These are phyloP conservation scores for Ophiothrix spiculata DNA, from an alignment of 35 echinoderm and acorn worm genomes.

Conservation along the genomic window DNA sequence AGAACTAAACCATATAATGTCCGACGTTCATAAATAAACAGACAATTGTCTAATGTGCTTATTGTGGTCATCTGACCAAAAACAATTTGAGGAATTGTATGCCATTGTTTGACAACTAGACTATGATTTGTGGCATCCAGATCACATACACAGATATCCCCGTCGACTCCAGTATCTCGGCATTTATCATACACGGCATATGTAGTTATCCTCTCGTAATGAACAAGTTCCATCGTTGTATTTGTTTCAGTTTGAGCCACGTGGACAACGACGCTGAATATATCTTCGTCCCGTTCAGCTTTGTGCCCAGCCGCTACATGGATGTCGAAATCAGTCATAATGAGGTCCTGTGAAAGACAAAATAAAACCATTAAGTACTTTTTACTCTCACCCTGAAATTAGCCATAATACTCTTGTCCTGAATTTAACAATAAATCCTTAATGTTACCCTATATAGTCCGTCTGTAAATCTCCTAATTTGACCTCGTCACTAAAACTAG, in stretches of 20 bases:
- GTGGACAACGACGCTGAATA: not conserved
- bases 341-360: not conserved
- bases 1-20: not conserved
- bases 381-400: too few species aligned
- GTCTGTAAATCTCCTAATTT: too few species aligned
- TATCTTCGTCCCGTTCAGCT: not conserved
- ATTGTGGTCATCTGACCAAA: not conserved
- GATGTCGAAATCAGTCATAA: not conserved
- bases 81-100: not conserved
- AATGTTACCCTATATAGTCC: too few species aligned
- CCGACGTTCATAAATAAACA: not conserved
- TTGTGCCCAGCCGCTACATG: not conserved
- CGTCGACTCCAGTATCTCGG: not conserved
- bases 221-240: not conserved
- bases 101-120: not conserved
- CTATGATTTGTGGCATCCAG: not conserved
- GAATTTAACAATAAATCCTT: too few species aligned
- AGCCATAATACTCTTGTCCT: too few species aligned
- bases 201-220: not conserved
- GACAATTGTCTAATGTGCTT: not conserved
- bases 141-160: not conserved
- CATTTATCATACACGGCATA: not conserved
- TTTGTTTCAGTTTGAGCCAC: not conserved
- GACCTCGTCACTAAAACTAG: too few species aligned
- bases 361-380: too few species aligned